These are phyloP conservation scores for Empidonax alnorum DNA, from an alignment of 2,113 vertebrate species.

Conservation along the genomic window DNA sequence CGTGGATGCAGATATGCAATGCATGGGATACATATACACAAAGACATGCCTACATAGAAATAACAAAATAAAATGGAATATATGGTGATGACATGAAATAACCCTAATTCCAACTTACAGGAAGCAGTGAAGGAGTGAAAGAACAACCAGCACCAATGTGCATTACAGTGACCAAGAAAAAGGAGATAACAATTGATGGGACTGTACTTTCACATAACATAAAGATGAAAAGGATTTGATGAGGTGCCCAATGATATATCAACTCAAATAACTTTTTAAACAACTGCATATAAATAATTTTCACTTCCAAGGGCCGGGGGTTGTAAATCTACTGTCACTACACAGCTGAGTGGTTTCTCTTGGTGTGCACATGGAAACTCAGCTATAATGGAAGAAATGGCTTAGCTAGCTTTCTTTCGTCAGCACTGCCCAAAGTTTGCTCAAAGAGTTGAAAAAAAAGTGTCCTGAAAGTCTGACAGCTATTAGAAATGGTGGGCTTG, in stretches of 20 bases:
- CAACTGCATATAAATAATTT: background rate
- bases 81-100: background rate
- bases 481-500: background rate
- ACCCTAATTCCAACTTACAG: background rate
- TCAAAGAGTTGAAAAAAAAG: background rate
- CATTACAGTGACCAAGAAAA: background rate
- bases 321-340: background rate
- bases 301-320: background rate
- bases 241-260: background rate
- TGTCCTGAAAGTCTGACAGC: background rate
- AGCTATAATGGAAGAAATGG: background rate
- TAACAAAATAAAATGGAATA: background rate
- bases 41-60: background rate
- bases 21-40: background rate
- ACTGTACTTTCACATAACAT: background rate
- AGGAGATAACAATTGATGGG: background rate
- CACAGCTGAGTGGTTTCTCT: background rate
- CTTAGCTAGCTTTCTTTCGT: background rate
- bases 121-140: background rate
- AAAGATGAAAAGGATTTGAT: background rate
- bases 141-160: background rate
- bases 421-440: background rate
- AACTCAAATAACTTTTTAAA: background rate
- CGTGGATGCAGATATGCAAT: background rate
- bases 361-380: background rate